These are phyloP conservation scores for Himalopsyche japonica DNA, from an alignment of 2,888 invertebrate genomes.

Conservation along the genomic window DNA sequence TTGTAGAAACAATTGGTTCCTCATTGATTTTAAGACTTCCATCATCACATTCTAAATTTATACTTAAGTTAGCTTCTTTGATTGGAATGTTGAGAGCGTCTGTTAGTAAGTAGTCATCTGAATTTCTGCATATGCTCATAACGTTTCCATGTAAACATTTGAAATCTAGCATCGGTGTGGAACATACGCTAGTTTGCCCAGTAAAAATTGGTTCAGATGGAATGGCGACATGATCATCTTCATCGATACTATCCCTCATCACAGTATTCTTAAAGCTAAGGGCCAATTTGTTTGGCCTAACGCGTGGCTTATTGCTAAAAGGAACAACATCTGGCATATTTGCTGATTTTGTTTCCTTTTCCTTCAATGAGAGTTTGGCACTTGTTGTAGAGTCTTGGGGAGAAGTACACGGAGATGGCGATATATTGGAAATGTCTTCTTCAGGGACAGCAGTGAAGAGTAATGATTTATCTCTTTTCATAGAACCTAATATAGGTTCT, in stretches of 20 bases:
- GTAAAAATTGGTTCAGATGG: constrained; percentile 59
- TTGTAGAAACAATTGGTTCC: constrained; percentile 43
- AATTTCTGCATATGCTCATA: constrained; percentile 73
- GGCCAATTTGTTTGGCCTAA: constrained; percentile 61
- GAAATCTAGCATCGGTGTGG: constrained; percentile 78
- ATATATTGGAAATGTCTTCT: constrained; percentile 65
- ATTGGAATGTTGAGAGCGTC: constrained; percentile 31
- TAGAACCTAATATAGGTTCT: constrained; percentile 59
- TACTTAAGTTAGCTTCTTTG: background rate
- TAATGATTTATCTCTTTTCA: constrained; percentile 79
- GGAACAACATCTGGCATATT: constrained; percentile 59
- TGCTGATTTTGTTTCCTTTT: constrained; percentile 46
- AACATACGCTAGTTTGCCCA: constrained; percentile 75
- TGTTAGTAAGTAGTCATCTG: constrained; percentile 50
- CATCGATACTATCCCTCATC: constrained; percentile 56
- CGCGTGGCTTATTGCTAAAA: constrained; percentile 57
- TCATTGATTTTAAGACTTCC: constrained; percentile 42
- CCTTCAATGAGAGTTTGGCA: constrained; percentile 52
- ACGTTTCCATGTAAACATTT: constrained; percentile 74
- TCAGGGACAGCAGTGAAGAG: constrained; percentile 84
- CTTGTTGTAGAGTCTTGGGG: constrained; percentile 42
- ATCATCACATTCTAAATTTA: background rate
- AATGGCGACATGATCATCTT: constrained; percentile 59
- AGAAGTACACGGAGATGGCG: constrained; percentile 49
- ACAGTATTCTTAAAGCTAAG: constrained; percentile 58